Evolutionary conservation across 2,888 invertebrate genomes (phyloP).

Genomic region (Oscheius sp.): DNA sequence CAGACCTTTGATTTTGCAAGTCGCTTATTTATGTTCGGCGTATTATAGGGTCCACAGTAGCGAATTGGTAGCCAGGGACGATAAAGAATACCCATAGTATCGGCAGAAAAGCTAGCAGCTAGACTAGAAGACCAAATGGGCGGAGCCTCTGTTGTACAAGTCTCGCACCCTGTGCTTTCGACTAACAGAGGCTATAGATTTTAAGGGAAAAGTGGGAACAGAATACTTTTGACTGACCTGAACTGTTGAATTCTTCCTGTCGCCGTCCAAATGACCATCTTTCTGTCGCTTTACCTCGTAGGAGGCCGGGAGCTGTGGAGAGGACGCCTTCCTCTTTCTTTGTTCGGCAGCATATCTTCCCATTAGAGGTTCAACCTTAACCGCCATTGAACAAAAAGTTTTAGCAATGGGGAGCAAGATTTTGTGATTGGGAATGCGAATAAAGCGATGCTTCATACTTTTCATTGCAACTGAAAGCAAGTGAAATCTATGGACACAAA

Average conservation of each 20-base stretch:
- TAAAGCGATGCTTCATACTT: no score
- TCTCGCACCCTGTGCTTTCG: neutral
- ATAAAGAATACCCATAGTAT: conserved; percentile 11
- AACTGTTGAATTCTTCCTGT: neutral
- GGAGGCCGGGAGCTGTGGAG: neutral
- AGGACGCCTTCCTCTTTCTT: conserved; percentile 19
- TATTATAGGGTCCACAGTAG: conserved; percentile 6
- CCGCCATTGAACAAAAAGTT: neutral
- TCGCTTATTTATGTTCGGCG: neutral
- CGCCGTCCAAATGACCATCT: neutral
- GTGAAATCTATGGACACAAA: no score
- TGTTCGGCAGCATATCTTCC: conserved; percentile 16
- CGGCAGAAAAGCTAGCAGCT: neutral
- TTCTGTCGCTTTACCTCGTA: conserved; percentile 10
- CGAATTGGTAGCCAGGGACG: conserved; percentile 15
- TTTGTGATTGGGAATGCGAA: no score
- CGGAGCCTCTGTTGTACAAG: neutral
- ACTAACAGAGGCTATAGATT: neutral
- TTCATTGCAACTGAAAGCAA: no score
- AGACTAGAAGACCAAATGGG: neutral
- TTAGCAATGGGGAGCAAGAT: neutral
- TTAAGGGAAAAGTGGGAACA: neutral
- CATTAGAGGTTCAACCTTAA: conserved; percentile 12
- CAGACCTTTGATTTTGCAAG: neutral
- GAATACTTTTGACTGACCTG: neutral